Base-by-base conservation (phyloP, 2,888 invertebrate species). In the Trichogramma dendrolimi region DNA sequence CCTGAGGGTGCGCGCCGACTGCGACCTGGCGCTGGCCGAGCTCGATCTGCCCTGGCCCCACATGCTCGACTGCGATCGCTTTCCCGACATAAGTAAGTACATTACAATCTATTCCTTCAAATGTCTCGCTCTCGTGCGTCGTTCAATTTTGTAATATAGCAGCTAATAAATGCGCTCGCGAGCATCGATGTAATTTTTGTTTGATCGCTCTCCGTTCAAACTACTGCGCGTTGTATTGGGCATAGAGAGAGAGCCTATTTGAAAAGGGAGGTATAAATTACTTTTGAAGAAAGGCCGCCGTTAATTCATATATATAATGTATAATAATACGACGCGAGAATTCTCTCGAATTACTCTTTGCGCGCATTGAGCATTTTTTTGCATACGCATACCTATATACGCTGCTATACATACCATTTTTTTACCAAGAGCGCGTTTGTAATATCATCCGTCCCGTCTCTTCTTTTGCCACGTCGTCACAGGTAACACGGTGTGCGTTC, bases 11-110 rank as follows among this genome's bases (percentile, higher is more conserved):
- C 83, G 84, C 67, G 81, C 80, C 4, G 90, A 90, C 73, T 93
- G 93, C 79, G 81, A 84, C 67, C 86, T 87, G 0, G 85, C 89
- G 40, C 81, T 94, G 64, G 81, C 82, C 64, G 82, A 82, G 51
- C 83, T 89, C 66, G 82, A 83, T 55, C 80, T 87, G 58, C 80
- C 81, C 6, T 91, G 92, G 87, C 88, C 92, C 4, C 81, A 83
- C 44, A 86, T 91, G 69, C 81, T 92, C 58, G 88, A 91, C 78
- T 95, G 95, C 75, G 85, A 87, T 2, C 85, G 87, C 27, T 87
- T 95, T 73, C 94, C 94, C 0, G 87, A 89, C 69, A 85, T 87
- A 4, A 86, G 76, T 75, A 55, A 68, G 68, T 67, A 55, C 6
- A 4, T 11, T 47, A 1, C 47, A 0, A 8, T 10, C 5, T 2